Conservation (phyloP, 2,797 vertebrate genomes). For the Lepilemur septentrionalis region DNA sequence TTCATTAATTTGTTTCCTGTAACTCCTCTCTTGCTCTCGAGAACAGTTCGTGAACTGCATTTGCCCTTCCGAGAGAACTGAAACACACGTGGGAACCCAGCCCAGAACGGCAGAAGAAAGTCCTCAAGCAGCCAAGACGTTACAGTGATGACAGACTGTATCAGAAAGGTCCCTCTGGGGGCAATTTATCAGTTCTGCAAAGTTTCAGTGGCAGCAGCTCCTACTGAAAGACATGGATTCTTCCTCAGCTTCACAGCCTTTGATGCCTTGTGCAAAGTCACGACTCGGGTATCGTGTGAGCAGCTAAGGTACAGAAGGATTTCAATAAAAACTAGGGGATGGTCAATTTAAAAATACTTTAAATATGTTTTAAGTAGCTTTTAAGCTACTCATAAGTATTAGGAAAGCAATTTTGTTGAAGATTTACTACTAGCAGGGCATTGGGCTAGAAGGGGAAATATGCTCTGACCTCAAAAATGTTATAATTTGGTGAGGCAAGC, state of each 20-base stretch:
- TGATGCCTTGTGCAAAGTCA: background rate
- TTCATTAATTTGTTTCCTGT: background rate
- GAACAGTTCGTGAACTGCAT: background rate
- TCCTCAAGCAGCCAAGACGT: constrained; percentile 40
- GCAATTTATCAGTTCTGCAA: constrained; percentile 57
- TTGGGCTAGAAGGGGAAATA: background rate
- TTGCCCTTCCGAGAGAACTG: constrained; percentile 1
- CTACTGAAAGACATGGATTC: constrained; percentile 12
- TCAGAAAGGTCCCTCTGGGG: constrained; percentile 39
- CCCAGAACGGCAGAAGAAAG: constrained; percentile 32
- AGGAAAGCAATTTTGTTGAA: background rate
- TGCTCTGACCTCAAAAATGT: background rate
- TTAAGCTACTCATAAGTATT: background rate
- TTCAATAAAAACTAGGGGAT: background rate
- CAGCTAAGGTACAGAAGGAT: constrained; percentile 24
- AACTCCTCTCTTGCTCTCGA: constrained; percentile 11
- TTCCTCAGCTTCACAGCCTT: constrained; percentile 10
- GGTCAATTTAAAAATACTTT: background rate
- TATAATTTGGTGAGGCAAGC: background rate
- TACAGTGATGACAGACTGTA: constrained; percentile 55
- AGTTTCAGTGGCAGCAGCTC: constrained; percentile 49
- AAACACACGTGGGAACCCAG: background rate
- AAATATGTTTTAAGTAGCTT: constrained; percentile 21
- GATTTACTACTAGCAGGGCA: background rate
- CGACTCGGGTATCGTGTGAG: background rate